Evolutionary conservation across 2,888 invertebrate species (phyloP).

Genomic region (Drosophila siamana): DNA sequence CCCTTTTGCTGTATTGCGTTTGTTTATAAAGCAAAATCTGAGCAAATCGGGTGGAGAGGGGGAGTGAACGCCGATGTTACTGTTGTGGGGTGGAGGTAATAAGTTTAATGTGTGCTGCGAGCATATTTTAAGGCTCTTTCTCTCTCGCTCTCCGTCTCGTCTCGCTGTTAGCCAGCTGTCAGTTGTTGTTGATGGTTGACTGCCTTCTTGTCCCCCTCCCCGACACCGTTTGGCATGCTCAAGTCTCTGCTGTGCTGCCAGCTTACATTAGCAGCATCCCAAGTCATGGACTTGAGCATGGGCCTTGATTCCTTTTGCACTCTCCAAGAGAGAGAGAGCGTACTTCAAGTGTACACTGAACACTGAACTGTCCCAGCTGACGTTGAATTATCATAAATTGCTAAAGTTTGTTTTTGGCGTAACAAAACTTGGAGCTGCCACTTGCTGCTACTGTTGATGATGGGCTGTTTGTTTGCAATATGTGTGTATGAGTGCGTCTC

Average conservation of each 20-base stretch:
- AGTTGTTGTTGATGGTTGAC: conserved; percentile 73
- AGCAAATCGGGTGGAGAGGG: conserved; percentile 50
- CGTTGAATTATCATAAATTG: conserved; percentile 84
- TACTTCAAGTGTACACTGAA: conserved; percentile 55
- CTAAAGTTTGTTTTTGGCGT: conserved; percentile 79
- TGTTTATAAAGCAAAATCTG: conserved; percentile 67
- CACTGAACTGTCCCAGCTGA: conserved; percentile 83
- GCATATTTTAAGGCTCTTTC: conserved; percentile 70
- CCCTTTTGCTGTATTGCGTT: conserved; percentile 77
- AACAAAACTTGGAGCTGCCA: conserved; percentile 69
- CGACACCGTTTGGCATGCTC: not conserved
- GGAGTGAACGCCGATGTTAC: conserved; percentile 1
- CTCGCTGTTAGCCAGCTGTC: conserved; percentile 75
- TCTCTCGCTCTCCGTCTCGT: conserved; percentile 24
- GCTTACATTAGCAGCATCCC: conserved; percentile 63
- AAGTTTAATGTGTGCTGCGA: conserved; percentile 80
- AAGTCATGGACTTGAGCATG: conserved; percentile 41
- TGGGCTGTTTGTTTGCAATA: conserved; percentile 48
- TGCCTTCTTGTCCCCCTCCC: conserved; percentile 36
- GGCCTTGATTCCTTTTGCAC: conserved; percentile 42
- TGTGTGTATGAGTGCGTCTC: too few species aligned
- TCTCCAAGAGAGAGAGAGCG: conserved; percentile 31
- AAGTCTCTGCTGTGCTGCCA: conserved; percentile 37
- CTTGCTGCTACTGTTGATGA: conserved; percentile 44
- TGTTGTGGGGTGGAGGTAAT: conserved; percentile 62